Base-by-base conservation (phyloP, 2,888 invertebrate species). In the Dryobotodes eremita region DNA sequence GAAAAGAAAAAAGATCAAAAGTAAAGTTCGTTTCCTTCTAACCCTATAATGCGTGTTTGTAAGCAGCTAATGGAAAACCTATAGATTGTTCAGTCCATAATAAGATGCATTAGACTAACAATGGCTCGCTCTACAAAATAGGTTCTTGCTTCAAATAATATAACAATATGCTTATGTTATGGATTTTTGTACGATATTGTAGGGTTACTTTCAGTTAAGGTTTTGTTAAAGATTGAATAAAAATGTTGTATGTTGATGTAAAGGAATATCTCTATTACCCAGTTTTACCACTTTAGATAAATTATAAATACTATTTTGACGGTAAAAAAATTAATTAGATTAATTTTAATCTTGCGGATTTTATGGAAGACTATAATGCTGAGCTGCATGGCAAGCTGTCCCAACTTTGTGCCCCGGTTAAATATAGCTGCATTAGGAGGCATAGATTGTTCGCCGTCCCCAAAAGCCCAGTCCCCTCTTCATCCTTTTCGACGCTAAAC, bases 81-180 rank as follows among this genome's bases (percentile, higher is more conserved):
- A 89, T 90, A 88, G 88, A 90, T 88, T 90, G 79, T 77, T 66
- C 68, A 77, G 79, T 66, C 81, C 87, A 92, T 91, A 92, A 92
- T 91, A 89, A 86, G 85, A 82, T 90, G 91, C 92, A 92, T 92
- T 92, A 92, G 88, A 88, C 81, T 90, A 91, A 92, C 92, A 92
- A 92, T 88, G 75, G 70, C 20, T 73, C 69, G 66, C 74, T 86
- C 77, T 79, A 86, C 80, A 79, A 86, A 75, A 84, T 80, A 82
- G 71, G 75, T 73, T 75, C 77, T 82, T 88, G 85, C 80, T 70
- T 74, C 76, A 88, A 82, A 88, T 81, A 89, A 79, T 80, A 79
- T 68, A 65, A 88, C 84, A 89, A 87, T 80, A 69, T 80, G 80
- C 74, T 80, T 73, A 70, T 72, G 71, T 80, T 76, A 76, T 79